Conservation (phyloP, 1,140 invertebrate species). For the Phymastichus coffea region DNA sequence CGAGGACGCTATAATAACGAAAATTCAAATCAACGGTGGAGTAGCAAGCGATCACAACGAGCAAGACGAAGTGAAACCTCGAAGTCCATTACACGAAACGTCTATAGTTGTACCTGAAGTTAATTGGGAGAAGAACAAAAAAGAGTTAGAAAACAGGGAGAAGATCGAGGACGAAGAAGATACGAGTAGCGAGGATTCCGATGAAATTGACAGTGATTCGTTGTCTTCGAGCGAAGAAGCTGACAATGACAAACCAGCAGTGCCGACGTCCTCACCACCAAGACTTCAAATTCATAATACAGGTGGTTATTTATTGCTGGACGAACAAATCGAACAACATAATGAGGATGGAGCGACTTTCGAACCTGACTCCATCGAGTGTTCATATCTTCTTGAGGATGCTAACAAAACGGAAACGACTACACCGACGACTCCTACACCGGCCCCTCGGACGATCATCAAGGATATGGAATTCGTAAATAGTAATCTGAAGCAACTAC, state of each 20-base stretch:
- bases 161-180: conserved; percentile 25
- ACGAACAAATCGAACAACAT: conserved; percentile 46
- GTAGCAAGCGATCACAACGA: neutral
- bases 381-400: conserved; percentile 24
- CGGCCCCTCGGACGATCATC: neutral
- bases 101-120: conserved; percentile 66
- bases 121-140: conserved; percentile 58
- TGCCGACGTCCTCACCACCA: conserved; percentile 34
- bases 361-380: conserved; percentile 54
- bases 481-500: conserved; percentile 43
- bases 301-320: conserved; percentile 44
- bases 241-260: conserved; percentile 17
- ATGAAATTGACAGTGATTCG: conserved; percentile 66
- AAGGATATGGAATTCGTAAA: conserved; percentile 43
- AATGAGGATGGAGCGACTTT: conserved; percentile 41
- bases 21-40: conserved; percentile 22
- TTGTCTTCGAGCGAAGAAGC: conserved; percentile 57
- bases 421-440: neutral
- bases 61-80: conserved; percentile 50
- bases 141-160: conserved; percentile 35
- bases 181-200: conserved; percentile 45
- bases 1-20: neutral
- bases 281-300: conserved; percentile 49
- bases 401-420: conserved; percentile 3
- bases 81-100: conserved; percentile 64